Evolutionary conservation across 2,888 invertebrate species (phyloP).

Genomic region (Nephrotoma guestfalica): DNA sequence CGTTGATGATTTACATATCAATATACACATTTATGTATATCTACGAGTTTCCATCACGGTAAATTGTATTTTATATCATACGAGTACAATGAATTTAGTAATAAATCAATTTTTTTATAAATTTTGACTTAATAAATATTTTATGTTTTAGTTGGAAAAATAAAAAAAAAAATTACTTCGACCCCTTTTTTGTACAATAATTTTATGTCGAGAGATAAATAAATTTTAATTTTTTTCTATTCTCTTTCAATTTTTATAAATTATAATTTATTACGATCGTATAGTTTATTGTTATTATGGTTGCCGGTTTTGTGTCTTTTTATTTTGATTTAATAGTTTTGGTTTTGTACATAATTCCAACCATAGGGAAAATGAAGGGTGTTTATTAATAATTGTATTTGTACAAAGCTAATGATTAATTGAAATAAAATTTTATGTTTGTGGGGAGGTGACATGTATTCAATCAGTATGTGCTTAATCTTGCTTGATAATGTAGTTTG

Average conservation of each 20-base stretch:
- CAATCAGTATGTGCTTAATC: background rate
- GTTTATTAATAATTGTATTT: background rate
- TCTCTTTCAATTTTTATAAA: background rate
- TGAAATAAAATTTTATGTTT: background rate
- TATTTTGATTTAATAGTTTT: background rate
- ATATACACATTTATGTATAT: background rate
- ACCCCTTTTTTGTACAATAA: background rate
- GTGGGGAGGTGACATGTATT: background rate
- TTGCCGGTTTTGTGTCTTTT: background rate
- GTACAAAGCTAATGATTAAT: background rate
- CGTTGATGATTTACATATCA: background rate
- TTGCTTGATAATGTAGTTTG: background rate
- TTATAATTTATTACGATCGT: background rate
- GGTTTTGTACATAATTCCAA: background rate
- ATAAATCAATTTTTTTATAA: background rate
- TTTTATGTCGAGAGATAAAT: background rate
- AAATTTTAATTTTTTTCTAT: background rate
- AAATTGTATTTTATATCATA: background rate
- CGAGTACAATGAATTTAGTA: background rate
- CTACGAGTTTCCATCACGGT: background rate
- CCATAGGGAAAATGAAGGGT: background rate
- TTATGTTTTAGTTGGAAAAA: background rate
- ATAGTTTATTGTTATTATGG: background rate
- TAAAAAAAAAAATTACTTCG: background rate
- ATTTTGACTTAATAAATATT: background rate